Evolutionary conservation across 2,888 invertebrate genomes (phyloP).

Genomic region (Aphodius granarius): DNA sequence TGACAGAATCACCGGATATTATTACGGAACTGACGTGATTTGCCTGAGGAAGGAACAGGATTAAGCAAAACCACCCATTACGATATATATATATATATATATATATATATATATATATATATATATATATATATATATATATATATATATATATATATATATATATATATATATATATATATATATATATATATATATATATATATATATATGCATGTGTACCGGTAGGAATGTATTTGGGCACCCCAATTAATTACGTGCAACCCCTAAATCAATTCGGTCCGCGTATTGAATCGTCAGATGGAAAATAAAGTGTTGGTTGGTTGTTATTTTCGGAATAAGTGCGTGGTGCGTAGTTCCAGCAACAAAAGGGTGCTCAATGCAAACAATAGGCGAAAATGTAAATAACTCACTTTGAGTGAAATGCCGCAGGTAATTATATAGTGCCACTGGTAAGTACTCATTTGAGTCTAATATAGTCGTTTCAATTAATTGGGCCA

Average conservation of each 20-base stretch:
- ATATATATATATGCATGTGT: too few relatives aligned
- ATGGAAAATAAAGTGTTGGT: constrained; percentile 25
- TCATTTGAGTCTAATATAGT: not conserved
- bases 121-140: too few relatives aligned
- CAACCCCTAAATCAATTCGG: constrained; percentile 16
- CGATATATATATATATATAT: too few relatives aligned
- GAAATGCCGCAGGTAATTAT: not conserved
- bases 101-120: too few relatives aligned
- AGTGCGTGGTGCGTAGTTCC: constrained; percentile 7
- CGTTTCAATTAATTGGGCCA: not conserved
- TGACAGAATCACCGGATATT: not conserved
- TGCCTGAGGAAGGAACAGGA: not conserved
- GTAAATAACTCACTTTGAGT: not conserved
- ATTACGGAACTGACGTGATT: not conserved
- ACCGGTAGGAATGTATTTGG: not conserved
- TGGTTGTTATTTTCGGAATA: constrained; percentile 27
- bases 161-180: too few relatives aligned
- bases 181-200: too few relatives aligned
- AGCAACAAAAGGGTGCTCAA: not conserved
- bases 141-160: too few relatives aligned
- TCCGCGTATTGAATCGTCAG: constrained; percentile 28
- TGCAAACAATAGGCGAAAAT: not conserved
- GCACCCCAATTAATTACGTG: constrained; percentile 16
- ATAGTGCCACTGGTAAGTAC: not conserved
- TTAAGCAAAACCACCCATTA: not conserved